Percentiles rank a stretch among this genome's conserved stretches.
These are phyloP conservation scores for Odocoileus hemionus DNA, from an alignment of 2,113 vertebrate genomes.

Conservation along the genomic window DNA sequence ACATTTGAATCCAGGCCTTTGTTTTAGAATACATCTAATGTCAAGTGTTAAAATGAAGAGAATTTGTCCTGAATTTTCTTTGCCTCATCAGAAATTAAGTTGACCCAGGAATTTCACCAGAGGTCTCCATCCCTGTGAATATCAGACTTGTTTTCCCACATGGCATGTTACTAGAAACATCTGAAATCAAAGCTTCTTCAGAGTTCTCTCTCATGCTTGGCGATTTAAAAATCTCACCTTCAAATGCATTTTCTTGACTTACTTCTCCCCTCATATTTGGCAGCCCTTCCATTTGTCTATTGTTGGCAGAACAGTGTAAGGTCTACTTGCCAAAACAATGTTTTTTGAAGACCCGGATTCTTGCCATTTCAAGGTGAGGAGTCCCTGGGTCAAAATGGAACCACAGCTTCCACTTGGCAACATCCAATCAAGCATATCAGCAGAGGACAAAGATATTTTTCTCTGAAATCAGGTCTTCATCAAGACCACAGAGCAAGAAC, in stretches of 20 bases:
- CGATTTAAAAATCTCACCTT: background rate
- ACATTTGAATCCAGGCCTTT: background rate
- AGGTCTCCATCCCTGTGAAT: background rate
- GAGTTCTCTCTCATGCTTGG: background rate
- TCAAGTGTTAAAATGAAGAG: background rate
- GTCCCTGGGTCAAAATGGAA: slow-evolving; percentile 33
- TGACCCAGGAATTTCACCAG: background rate
- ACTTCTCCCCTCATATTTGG: background rate
- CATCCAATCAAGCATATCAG: slow-evolving; percentile 4
- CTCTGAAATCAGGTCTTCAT: background rate
- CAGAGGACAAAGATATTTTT: background rate
- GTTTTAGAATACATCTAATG: slow-evolving; percentile 5
- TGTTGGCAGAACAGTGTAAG: background rate
- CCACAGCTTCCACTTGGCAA: slow-evolving; percentile 28
- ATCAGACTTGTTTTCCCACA: background rate
- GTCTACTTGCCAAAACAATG: background rate
- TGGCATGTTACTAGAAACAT: background rate
- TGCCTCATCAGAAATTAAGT: background rate
- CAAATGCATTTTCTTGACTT: background rate
- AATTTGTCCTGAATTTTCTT: background rate
- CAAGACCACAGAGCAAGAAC: background rate
- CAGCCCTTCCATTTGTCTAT: background rate
- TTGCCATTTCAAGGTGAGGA: background rate
- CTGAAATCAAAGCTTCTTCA: background rate
- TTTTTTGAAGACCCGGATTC: background rate